Evolutionary conservation across 2,888 invertebrate species (phyloP), one percentile per base, ranked within the genome.

Genomic region (Synanthedon tipuliformis): DNA sequence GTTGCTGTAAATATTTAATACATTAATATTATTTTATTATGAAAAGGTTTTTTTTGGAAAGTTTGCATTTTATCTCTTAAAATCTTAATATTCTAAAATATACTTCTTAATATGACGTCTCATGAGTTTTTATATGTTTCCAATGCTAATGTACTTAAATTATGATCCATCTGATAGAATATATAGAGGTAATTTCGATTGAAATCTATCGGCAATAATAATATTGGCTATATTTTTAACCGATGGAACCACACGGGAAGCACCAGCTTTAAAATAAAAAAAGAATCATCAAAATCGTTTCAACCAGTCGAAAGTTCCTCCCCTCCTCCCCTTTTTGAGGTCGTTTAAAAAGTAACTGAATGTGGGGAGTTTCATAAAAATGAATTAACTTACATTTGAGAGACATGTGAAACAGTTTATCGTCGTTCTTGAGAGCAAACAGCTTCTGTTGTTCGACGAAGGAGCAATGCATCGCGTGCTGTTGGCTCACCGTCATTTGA

Each of bases 381-480:
- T 10, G 10, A 34, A 34, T 34, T 34, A 10, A 10, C 34, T 34
- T 68, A 86, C 87, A 78, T 75, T 83, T 86, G 1, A 88, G 67
- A 56, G 87, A 81, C 78, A 88, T 88, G 53, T 75, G 73, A 57
- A 84, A 84, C 1, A 81, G 61, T 62, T 88, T 88, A 60, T 84
- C 88, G 51, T 84, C 81, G 41, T 88, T 84, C 58, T 81, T 79
- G 16, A 89, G 73, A 2, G 75, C 75, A 2, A 78, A 62, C 4
- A 88, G 66, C 51, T 81, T 81, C 62, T 88, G 85, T 61, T 88
- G 86, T 54, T 88, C 84, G 16, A 80, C 64, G 59, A 86, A 89
- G 1, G 88, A 75, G 61, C 85, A 80, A 52, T 86, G 83, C 80
- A 89, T 88, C 4, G 89, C 77, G 48, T 83, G 74, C 60, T 88